These are phyloP conservation scores for Corynorhinus townsendii DNA, from an alignment of 2,113 vertebrate genomes.

Conservation along the genomic window DNA sequence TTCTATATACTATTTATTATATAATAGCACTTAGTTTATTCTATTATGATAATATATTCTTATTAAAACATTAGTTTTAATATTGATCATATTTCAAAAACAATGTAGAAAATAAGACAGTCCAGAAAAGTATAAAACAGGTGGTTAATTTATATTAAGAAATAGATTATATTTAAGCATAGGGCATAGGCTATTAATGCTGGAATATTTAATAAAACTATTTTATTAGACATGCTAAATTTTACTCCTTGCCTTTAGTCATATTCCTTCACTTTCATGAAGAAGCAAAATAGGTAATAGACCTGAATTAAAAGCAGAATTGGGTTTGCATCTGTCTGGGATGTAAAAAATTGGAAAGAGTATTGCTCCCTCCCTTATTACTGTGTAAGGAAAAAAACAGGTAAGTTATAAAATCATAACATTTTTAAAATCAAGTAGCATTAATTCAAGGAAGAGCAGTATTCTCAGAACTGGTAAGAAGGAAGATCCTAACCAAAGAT, in stretches of 20 bases:
- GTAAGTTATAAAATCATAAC: neutral
- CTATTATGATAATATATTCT: neutral
- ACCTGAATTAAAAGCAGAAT: neutral
- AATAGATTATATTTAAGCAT: neutral
- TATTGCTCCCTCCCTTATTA: neutral
- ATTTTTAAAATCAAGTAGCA: neutral
- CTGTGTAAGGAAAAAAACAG: neutral
- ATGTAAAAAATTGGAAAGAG: neutral
- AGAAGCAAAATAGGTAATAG: neutral
- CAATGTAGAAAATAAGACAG: neutral
- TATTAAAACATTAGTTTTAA: neutral
- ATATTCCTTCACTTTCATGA: neutral
- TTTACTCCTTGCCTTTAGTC: neutral
- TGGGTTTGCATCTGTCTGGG: neutral
- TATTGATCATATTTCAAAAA: neutral
- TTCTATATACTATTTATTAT: neutral
- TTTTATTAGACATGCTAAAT: neutral
- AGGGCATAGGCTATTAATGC: neutral
- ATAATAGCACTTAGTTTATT: neutral
- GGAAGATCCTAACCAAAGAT: neutral
- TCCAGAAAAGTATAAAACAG: neutral
- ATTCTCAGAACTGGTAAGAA: neutral
- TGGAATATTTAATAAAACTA: neutral
- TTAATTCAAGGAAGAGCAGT: neutral
- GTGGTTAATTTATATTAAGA: neutral